Conservation (phyloP, 1,140 invertebrate genomes). For the Glossosoma conforme region DNA sequence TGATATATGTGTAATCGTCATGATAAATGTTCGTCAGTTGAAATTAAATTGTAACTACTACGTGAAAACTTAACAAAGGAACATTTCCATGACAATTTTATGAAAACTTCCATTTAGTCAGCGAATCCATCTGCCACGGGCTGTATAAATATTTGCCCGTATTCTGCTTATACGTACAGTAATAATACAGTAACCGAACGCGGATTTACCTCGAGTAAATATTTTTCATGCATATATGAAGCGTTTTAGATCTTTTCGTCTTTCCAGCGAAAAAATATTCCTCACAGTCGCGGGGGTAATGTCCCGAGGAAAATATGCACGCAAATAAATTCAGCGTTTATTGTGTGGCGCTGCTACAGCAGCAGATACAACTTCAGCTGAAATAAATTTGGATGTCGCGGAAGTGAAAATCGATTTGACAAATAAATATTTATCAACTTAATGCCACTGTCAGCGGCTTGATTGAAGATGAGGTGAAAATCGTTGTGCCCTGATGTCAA, state of each 20-base stretch:
- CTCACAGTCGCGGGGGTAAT: background rate
- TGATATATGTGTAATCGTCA: too few species aligned
- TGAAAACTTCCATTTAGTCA: too few species aligned
- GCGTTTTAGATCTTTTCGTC: too few species aligned
- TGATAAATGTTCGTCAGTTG: too few species aligned
- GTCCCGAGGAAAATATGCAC: slow-evolving; percentile 3
- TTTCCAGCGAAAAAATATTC: background rate
- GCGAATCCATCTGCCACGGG: too few species aligned
- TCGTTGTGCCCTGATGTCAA: slow-evolving; percentile 2
- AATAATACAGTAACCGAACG: slow-evolving; percentile 1
- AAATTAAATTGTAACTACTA: too few species aligned
- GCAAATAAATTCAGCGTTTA: slow-evolving; percentile 6
- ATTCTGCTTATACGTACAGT: background rate
- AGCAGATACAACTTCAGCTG: slow-evolving; percentile 8
- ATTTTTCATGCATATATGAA: too few species aligned
- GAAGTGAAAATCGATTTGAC: slow-evolving; percentile 22
- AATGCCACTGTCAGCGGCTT: slow-evolving; percentile 22
- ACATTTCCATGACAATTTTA: too few species aligned
- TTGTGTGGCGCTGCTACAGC: slow-evolving; percentile 5
- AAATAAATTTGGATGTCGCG: slow-evolving; percentile 13
- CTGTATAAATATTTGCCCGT: background rate
- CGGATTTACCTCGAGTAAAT: too few species aligned
- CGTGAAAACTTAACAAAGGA: too few species aligned
- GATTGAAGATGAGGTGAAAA: slow-evolving; percentile 14
- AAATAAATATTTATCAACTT: slow-evolving; percentile 29